Base-by-base conservation (phyloP, 2,113 vertebrate genomes). In the Syrrhaptes paradoxus region DNA sequence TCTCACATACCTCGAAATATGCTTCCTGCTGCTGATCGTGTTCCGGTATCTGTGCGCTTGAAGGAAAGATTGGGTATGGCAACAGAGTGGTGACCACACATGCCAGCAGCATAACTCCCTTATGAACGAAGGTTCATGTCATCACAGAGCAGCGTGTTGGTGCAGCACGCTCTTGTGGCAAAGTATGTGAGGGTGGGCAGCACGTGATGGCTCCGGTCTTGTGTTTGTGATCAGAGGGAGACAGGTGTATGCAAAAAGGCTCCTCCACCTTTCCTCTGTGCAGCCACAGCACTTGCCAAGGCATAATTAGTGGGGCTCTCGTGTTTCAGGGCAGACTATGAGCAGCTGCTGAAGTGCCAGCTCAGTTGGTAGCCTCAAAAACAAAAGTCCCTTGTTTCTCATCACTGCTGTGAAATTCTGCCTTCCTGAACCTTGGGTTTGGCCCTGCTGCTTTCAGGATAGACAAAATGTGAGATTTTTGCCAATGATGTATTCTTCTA, bases 341-440 rank as follows among this genome's bases (percentile, higher is more conserved):
- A 94, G 92, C 93, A 96, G 95, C 96, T 96, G 97, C 95, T 85
- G 43, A 84, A 88, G 90, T 93, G 83, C 90, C 92, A 90, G 91
- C 90, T 97, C 89, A 41, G 75, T 94, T 89, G 87, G 91, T 72
- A 94, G 89, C 82, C 79, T 93, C 1, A 0, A 79, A 95, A 93
- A 95, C 95, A 96, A 95, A 95, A 85, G 0, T 58, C 71, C 58
- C 93, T 96, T 97, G 96, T 96, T 97, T 91, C 89, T 81, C 87
- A 81, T 68, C 76, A 57, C 32, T 49, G 3, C 79, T 93, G 66
- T 63, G 72, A 87, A 96, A 86, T 8, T 6, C 80, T 91, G 93
- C 87, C 88, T 91, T 85, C 81, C 75, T 59, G 78, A 85, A 71
- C 79, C 38, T 82, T 65, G 87, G 65, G 43, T 62, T 89, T 76